Evolutionary conservation across 2,888 invertebrate species (phyloP), one percentile per base, ranked within the genome.

Genomic region (Nasonia oneida): DNA sequence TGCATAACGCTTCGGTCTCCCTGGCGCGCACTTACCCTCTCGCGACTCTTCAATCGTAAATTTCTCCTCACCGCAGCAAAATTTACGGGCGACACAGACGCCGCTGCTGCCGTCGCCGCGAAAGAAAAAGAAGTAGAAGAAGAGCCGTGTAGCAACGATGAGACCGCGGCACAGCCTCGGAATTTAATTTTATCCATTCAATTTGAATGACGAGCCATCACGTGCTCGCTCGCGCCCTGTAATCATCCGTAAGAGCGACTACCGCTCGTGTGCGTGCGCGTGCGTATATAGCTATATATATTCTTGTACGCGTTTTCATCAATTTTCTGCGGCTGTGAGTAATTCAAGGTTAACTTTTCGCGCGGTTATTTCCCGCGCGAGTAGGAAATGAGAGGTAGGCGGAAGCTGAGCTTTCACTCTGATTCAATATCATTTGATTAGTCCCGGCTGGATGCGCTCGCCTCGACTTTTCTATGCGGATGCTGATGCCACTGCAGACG

Each of bases 161-260:
- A 18, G 57, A 23, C 50, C 64, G 47, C 37, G 53, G 64, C 42
- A 50, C 42, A 53, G 53, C 53, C 70, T 71, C 39, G 75, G 74
- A 81, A 85, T 85, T 85, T 73, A 77, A 85, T 85, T 85, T 77
- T 67, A 82, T 85, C 81, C 85, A 42, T 81, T 85, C 81, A 82
- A 78, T 82, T 85, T 78, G 78, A 81, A 71, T 39, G 85, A 71
- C 42, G 75, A 39, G 29, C 74, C 37, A n/a, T 33, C 29, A 61
- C 57, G 57, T 61, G 57, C 57, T 61, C 23, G n/a, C 57, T 64
- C 75, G 70, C 33, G 71, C 67, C 78, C 73, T 85, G 84, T 71
- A 85, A 85, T 85, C 81, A 81, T n/a, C 10, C 1, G 57, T 53
- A 42, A 67, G 23, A 33, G 37, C 79, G 29, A 12, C 33, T 78